Evolutionary conservation across 1,140 invertebrate genomes (phyloP), one percentile per base, ranked within the genome.

Genomic region (Orius laevigatus): DNA sequence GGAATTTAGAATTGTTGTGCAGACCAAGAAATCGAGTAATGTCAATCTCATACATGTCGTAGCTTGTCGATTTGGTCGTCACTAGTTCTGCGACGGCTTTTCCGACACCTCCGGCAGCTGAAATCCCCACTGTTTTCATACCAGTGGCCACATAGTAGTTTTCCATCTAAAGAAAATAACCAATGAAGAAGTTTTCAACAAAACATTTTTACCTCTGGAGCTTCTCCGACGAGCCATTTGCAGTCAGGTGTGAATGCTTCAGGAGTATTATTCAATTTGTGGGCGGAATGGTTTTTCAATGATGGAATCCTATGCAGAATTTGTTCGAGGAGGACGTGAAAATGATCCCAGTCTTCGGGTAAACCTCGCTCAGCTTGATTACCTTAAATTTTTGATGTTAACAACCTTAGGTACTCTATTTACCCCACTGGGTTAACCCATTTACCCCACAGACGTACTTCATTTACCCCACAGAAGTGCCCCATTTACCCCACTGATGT

Each of bases 101-200:
- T 1, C 91, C 94, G n/a, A 95, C 81, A 18, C 93, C 94, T 2
- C 91, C 91, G 1, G 90, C 89, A 6, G 89, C 84, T 6, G 85
- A 84, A 41, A 94, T 81, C 16, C 91, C 91, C 40, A 89, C 81
- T 0, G 88, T 92, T 71, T 93, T 93, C 78, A 96, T 89, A 31
- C 92, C 94, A 48, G 90, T 88, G 3, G 92, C 90, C 15, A 99
- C 79, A 63, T 82, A 91, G 66, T 98, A 98, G 61, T 96, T 96
- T 56, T 76, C 71, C 51, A 96, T 82, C 80, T 86, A 59, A 18
- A 51, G 58, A 59, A 41, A 61, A 63, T 43, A 5, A 41, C 15
- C 8, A 41, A 41, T 15, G 39, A 9, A 43, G 19, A 18, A 20
- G 3, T 5, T 43, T 38, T 38, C 10, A 25, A 38, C 46, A 53